phyloP scores from a whole-genome alignment of 2,113 vertebrate genomes.

The Paramormyrops kingsleyae region DNA sequence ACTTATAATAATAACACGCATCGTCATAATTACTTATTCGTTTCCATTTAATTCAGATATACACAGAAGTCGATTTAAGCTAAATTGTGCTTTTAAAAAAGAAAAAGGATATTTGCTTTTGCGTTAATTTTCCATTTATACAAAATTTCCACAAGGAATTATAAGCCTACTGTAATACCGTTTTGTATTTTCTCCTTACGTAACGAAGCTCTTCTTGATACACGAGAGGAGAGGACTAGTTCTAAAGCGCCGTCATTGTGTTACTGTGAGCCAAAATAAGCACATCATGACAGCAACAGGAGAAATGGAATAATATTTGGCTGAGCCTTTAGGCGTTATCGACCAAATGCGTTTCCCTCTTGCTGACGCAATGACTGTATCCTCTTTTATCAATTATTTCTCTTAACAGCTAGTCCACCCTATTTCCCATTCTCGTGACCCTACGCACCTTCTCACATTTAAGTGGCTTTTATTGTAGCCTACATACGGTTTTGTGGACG shows the following conservation, averaged over 20 bases:
- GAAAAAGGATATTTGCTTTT: not conserved
- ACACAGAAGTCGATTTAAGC: not conserved
- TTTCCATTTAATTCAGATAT: not conserved
- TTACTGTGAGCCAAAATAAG: conserved; percentile 14
- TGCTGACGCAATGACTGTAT: conserved; percentile 6
- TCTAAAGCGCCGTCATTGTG: not conserved
- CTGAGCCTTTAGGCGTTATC: not conserved
- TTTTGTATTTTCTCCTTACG: not conserved
- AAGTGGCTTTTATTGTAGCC: conserved; percentile 16
- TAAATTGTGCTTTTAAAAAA: not conserved
- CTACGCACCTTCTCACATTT: conserved; percentile 18
- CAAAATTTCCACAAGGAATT: not conserved
- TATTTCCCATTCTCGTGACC: conserved; percentile 4
- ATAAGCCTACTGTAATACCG: not conserved
- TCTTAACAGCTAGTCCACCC: conserved; percentile 6
- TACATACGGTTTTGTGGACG: not conserved
- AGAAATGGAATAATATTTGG: not conserved
- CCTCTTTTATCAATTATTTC: conserved; percentile 17
- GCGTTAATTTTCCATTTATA: not conserved
- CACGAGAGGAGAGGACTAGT: not conserved
- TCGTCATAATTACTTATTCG: not conserved
- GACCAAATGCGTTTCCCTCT: not conserved
- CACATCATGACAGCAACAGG: not conserved
- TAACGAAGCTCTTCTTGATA: not conserved
- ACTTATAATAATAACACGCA: not conserved